A percentile compares a stretch with the other conserved stretches of the same genome.
These are phyloP conservation scores for Muraenolepis orangiensis DNA, from an alignment of 2,797 vertebrate species.

Conservation along the genomic window DNA sequence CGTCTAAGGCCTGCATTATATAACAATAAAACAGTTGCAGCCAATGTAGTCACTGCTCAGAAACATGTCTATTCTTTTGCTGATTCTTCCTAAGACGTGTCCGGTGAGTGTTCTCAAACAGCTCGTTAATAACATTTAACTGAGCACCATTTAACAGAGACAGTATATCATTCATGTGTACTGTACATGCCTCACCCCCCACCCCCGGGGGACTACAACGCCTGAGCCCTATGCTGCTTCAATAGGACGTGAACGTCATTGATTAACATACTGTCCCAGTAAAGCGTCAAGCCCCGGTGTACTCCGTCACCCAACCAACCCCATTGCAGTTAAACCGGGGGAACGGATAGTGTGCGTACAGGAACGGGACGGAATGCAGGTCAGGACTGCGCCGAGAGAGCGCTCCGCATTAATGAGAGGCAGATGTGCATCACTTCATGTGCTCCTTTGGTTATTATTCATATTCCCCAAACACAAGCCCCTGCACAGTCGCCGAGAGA, in stretches of 20 bases:
- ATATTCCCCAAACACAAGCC: conserved; percentile 66
- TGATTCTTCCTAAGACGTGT: background rate
- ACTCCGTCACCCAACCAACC: conserved; percentile 55
- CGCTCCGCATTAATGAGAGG: conserved; percentile 68
- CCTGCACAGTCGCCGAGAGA: conserved; percentile 56
- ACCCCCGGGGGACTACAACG: background rate
- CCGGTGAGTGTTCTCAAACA: background rate
- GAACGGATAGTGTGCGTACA: conserved; percentile 56
- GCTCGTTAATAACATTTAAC: background rate
- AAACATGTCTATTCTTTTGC: background rate
- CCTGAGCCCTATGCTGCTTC: background rate
- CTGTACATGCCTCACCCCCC: background rate
- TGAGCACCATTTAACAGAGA: background rate
- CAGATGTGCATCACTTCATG: conserved; percentile 74
- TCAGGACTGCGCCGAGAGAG: conserved; percentile 64
- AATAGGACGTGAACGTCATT: conserved; percentile 22
- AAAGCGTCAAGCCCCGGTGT: conserved; percentile 44
- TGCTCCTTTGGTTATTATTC: conserved; percentile 71
- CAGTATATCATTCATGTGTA: background rate
- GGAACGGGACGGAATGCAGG: conserved; percentile 63
- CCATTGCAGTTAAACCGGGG: conserved; percentile 61
- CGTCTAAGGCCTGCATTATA: background rate
- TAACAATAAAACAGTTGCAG: background rate
- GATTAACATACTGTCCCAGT: conserved; percentile 35
- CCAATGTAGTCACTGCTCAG: background rate